Evolutionary conservation across 2,113 vertebrate genomes (phyloP).

Genomic region (Promerops cafer): DNA sequence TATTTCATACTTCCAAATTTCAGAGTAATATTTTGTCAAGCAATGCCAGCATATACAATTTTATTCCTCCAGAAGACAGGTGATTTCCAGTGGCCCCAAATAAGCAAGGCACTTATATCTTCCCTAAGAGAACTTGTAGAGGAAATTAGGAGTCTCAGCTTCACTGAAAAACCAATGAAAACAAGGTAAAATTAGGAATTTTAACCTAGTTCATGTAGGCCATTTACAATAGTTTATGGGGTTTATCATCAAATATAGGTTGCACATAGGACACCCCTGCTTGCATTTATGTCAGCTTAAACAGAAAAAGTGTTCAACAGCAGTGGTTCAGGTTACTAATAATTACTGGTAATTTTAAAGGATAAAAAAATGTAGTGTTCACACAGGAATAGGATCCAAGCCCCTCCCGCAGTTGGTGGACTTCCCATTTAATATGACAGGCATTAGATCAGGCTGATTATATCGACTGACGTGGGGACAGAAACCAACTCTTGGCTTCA

Average conservation of each 20-base stretch:
- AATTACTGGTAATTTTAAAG: neutral
- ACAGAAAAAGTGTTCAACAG: neutral
- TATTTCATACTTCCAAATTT: neutral
- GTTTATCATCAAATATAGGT: neutral
- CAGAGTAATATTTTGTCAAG: neutral
- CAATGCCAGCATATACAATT: neutral
- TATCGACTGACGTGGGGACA: neutral
- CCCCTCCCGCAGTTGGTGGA: rapidly evolving
- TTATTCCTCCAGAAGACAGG: neutral
- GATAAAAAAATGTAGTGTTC: neutral
- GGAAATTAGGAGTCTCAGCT: neutral
- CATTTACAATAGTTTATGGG: neutral
- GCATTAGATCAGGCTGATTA: neutral
- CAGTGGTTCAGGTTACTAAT: neutral
- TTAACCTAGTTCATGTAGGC: neutral
- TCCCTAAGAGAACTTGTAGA: neutral
- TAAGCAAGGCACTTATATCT: neutral
- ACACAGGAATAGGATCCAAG: neutral
- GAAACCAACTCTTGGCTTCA: neutral
- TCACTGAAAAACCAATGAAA: neutral
- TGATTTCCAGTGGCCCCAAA: neutral
- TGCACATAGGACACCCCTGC: neutral
- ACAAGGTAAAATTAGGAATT: neutral
- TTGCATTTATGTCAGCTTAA: neutral
- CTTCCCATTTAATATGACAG: neutral